Conservation (phyloP, 2,888 invertebrate genomes). For the Xanthia icteritia region DNA sequence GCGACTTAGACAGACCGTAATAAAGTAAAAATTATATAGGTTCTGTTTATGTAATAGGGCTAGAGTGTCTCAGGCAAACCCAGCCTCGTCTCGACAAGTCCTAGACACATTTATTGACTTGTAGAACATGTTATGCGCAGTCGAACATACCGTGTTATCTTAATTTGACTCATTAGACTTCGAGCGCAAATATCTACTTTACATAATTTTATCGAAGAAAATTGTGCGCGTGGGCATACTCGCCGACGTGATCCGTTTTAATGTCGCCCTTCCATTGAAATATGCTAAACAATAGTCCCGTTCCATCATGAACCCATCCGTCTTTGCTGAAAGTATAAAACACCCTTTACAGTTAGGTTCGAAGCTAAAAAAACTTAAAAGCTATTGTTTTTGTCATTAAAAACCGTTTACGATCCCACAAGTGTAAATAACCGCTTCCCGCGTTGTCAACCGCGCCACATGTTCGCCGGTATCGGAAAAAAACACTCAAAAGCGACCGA, state of each 20-base stretch:
- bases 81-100: slow-evolving; percentile 77
- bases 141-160: slow-evolving; percentile 81
- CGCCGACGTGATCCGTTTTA: slow-evolving; percentile 81
- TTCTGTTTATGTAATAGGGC: slow-evolving; percentile 57
- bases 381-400: slow-evolving; percentile 75
- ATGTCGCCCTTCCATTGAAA: slow-evolving; percentile 83
- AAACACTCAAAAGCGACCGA: slow-evolving; percentile 76
- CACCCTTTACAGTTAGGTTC: slow-evolving; percentile 54
- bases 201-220: slow-evolving; percentile 88
- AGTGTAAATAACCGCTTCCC: slow-evolving; percentile 78
- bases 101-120: slow-evolving; percentile 82
- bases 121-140: slow-evolving; percentile 79
- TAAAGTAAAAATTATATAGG: slow-evolving; percentile 62
- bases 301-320: slow-evolving; percentile 63
- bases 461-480: slow-evolving; percentile 72
- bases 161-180: slow-evolving; percentile 86
- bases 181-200: slow-evolving; percentile 84
- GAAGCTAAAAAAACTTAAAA: slow-evolving; percentile 54
- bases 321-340: slow-evolving; percentile 60
- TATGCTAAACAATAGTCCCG: slow-evolving; percentile 77
- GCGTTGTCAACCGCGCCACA: slow-evolving; percentile 71
- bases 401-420: slow-evolving; percentile 78
- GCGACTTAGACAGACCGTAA: slow-evolving; percentile 48
- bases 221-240: slow-evolving; percentile 84
- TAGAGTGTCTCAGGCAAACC: slow-evolving; percentile 62